phyloP scores from a whole-genome alignment of 1,140 invertebrate species.

The Calephelis nemesis region DNA sequence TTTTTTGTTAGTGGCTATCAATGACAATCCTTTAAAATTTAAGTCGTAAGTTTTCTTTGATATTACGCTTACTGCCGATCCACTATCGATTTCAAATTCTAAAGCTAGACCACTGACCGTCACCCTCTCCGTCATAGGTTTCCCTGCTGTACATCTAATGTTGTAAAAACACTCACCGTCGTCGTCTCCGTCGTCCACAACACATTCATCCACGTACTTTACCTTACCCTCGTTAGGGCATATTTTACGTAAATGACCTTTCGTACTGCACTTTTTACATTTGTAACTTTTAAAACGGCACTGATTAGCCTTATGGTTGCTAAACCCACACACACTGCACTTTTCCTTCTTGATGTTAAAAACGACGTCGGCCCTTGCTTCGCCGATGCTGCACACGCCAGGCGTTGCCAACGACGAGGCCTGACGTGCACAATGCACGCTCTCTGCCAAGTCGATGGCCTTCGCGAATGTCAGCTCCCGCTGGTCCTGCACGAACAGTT shows the following conservation, averaged over 20 bases:
- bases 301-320: conserved; percentile 23
- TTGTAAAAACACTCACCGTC: conserved; percentile 24
- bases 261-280: conserved; percentile 24
- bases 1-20: neutral
- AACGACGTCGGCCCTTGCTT: conserved; percentile 1
- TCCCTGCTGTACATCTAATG: conserved; percentile 21
- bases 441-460: conserved; percentile 30
- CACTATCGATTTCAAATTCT: conserved; percentile 36
- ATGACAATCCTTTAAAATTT: neutral
- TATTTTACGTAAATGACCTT: conserved; percentile 23
- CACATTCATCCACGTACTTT: conserved; percentile 18
- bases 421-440: conserved; percentile 25
- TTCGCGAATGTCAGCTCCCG: conserved; percentile 24
- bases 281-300: conserved; percentile 25
- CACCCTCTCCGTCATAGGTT: conserved; percentile 29
- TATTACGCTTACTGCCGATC: conserved; percentile 34
- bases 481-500: conserved; percentile 20
- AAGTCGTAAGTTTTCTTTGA: conserved; percentile 24
- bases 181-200: conserved; percentile 14
- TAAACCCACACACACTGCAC: conserved; percentile 25
- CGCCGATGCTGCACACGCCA: neutral
- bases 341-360: conserved; percentile 16
- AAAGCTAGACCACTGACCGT: conserved; percentile 24
- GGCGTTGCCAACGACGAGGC: neutral
- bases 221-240: conserved; percentile 17